Evolutionary conservation across 2,888 invertebrate genomes (phyloP), one percentile per base, ranked within the genome.

Genomic region (Heliconius ismenius): DNA sequence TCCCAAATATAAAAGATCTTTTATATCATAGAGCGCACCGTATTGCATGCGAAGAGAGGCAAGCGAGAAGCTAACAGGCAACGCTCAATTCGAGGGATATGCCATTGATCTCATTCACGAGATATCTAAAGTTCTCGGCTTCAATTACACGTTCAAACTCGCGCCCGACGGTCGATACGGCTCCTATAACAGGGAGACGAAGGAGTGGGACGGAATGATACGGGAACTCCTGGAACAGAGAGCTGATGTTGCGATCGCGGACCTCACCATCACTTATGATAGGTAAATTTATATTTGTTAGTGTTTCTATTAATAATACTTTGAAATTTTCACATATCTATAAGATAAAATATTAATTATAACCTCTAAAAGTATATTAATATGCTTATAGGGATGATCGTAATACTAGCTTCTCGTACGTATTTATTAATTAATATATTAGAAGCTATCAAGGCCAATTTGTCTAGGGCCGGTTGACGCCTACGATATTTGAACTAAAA

Each of bases 251-350:
- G 99, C 99, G 1, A 98, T 99, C 72, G 99, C 99, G 15, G 99
- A 99, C 92, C 95, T 99, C 76, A 99, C 99, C 49, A 99, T 99
- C 83, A 99, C 98, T 36, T 99, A 98, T 90, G 98, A 98, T 89
- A 96, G 99, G 87, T 98, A 98, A 88, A 77, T 76, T 69, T 24
- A 60, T 62, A 32, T 64, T 64, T 64, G 67, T 73, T 79, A 74
- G 49, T 21, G 32, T 64, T 64, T 36, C 21, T 64, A 24, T 13
- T 65, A 0, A 65, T 24, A 65, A 39, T 11, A 65, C n/a, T 32
- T 32, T 0, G 32, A 32, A 32, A 1, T 32, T 32, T 1, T 32
- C 0, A 32, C 32, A 32, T 32, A 32, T 32, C 1, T 32, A 0
- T 32, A 32, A 32, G 7, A 32, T 32, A 32, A 32, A 32, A 32